Evolutionary conservation across 1,140 invertebrate species (phyloP).

Genomic region (Heliconius himera): DNA sequence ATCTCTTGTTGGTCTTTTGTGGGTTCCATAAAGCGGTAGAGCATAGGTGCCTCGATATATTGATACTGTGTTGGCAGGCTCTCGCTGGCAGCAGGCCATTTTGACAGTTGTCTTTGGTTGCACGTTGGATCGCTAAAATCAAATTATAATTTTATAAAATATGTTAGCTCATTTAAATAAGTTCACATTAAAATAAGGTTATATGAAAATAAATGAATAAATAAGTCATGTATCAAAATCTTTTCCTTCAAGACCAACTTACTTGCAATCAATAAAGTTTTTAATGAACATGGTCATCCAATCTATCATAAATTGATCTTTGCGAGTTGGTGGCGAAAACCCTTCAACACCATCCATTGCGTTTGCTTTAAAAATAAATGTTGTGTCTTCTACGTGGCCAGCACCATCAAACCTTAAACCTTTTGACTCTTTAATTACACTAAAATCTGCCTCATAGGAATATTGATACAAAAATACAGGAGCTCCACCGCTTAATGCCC

Average conservation of each 20-base stretch:
- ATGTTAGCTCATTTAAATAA: no score
- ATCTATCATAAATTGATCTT: conserved; percentile 46
- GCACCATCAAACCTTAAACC: conserved; percentile 53
- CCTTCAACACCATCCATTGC: conserved; percentile 41
- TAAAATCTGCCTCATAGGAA: conserved; percentile 52
- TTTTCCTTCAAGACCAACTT: conserved; percentile 24
- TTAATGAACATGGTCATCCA: conserved; percentile 57
- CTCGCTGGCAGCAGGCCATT: conserved; percentile 45
- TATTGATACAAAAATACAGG: conserved; percentile 62
- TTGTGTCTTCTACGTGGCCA: conserved; percentile 65
- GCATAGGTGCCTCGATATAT: conserved; percentile 45
- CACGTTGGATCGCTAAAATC: conserved; percentile 52
- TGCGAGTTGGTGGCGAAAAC: conserved; percentile 26
- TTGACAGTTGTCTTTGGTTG: conserved; percentile 31
- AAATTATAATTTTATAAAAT: background rate
- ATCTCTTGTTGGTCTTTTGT: conserved; percentile 44
- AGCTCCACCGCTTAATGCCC: conserved; percentile 43
- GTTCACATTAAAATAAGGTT: background rate
- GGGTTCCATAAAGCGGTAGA: conserved; percentile 35
- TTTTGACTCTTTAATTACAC: conserved; percentile 48
- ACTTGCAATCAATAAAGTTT: conserved; percentile 60
- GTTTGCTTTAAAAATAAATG: conserved; percentile 60
- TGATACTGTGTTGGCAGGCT: conserved; percentile 43
- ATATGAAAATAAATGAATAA: background rate
- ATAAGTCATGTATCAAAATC: background rate